Evolutionary conservation across 2,888 invertebrate genomes (phyloP).

Genomic region (Coremacera marginata): DNA sequence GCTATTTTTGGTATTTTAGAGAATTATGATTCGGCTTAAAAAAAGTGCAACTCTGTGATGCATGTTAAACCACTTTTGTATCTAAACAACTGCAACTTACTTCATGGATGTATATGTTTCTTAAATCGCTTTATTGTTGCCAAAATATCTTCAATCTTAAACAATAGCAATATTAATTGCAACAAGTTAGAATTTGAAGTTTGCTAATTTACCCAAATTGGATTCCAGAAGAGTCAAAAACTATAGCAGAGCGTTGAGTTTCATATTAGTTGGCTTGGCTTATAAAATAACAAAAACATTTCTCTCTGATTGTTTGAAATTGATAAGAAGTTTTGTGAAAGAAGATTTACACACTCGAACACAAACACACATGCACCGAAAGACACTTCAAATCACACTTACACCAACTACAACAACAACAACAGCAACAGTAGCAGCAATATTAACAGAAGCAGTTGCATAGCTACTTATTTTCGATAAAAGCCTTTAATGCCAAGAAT

Average conservation of each 20-base stretch:
- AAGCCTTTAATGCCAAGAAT: constrained; percentile 29
- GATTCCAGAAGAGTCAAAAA: not conserved
- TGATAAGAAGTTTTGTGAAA: constrained; percentile 16
- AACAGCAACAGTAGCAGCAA: not conserved
- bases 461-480: constrained; percentile 23
- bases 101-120: too few species aligned
- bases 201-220: not conserved
- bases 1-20: too few species aligned
- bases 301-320: constrained; percentile 20
- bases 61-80: too few species aligned
- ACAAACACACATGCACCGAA: not conserved
- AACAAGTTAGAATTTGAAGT: not conserved
- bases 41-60: too few species aligned
- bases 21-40: too few species aligned
- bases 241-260: too few species aligned
- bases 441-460: not conserved
- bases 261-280: not conserved
- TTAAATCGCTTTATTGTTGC: too few species aligned
- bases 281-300: constrained; percentile 20
- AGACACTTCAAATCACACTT: not conserved
- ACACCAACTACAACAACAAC: not conserved
- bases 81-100: too few species aligned
- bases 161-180: not conserved
- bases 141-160: not conserved
- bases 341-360: not conserved